Evolutionary conservation across 2,888 invertebrate species (phyloP).

Genomic region (Ormyrus labotus): DNA sequence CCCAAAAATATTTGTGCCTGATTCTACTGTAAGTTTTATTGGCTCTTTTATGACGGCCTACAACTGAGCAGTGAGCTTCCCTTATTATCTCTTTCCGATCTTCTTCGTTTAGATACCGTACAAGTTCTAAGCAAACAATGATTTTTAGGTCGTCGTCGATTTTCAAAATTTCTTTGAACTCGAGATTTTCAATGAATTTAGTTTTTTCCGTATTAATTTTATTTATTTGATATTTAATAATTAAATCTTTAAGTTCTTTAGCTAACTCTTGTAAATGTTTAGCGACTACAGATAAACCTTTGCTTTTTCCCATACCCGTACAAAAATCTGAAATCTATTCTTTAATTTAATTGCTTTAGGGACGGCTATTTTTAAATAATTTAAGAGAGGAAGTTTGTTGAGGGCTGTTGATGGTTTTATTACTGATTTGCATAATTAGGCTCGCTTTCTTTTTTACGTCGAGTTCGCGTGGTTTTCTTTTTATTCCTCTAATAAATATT

Average conservation of each 20-base stretch:
- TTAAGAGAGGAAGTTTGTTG: not conserved
- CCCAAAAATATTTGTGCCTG: conserved; percentile 50
- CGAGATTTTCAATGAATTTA: not conserved
- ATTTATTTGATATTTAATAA: not conserved
- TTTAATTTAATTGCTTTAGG: not conserved
- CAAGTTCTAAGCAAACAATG: not conserved
- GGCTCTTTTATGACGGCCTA: conserved; percentile 46
- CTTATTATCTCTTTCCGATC: conserved; percentile 22
- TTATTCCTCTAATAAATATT: no score
- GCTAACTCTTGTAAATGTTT: not conserved
- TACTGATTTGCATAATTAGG: no score
- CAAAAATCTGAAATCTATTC: not conserved
- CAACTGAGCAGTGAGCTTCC: conserved; percentile 36
- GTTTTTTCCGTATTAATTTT: not conserved
- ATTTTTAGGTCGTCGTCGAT: not conserved
- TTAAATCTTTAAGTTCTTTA: not conserved
- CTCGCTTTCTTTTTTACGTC: no score
- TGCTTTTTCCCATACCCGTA: not conserved
- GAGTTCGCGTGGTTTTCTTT: no score
- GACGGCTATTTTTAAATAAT: not conserved
- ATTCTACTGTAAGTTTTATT: conserved; percentile 54
- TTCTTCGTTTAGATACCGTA: not conserved
- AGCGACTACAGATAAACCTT: not conserved
- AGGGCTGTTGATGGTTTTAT: no score
- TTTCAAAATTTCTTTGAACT: not conserved